phyloP scores from a whole-genome alignment of 2,797 vertebrate genomes.

The Cirrhinus molitorella region DNA sequence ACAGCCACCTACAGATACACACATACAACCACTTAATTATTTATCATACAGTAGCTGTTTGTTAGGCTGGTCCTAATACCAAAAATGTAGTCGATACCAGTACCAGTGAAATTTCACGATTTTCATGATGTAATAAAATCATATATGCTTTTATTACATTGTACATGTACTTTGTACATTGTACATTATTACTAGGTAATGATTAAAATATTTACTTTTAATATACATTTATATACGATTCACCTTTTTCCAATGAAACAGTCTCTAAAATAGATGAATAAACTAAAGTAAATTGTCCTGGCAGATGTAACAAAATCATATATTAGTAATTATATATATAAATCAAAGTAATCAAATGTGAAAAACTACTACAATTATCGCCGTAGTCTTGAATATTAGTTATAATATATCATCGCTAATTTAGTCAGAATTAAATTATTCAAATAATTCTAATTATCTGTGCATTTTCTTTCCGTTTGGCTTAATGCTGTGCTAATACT shows the following conservation, averaged over 20 bases:
- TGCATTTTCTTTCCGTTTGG: neutral
- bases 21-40: neutral
- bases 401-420: neutral
- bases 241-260: neutral
- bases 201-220: no score
- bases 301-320: neutral
- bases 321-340: constrained; percentile 3
- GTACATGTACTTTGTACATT: no score
- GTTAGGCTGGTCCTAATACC: no score
- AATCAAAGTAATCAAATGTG: neutral
- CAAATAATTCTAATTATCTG: neutral
- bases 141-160: neutral
- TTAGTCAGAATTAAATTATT: neutral
- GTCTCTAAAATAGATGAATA: neutral
- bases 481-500: neutral
- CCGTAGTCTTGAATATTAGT: neutral
- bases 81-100: neutral
- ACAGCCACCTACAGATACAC: constrained; percentile 83
- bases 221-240: no score
- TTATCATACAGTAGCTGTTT: neutral
- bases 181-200: no score
- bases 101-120: neutral
- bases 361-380: neutral
- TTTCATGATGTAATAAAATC: neutral
- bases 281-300: neutral